These are phyloP conservation scores for Idris sp. DNA, from an alignment of 1,140 invertebrate species.

Conservation along the genomic window DNA sequence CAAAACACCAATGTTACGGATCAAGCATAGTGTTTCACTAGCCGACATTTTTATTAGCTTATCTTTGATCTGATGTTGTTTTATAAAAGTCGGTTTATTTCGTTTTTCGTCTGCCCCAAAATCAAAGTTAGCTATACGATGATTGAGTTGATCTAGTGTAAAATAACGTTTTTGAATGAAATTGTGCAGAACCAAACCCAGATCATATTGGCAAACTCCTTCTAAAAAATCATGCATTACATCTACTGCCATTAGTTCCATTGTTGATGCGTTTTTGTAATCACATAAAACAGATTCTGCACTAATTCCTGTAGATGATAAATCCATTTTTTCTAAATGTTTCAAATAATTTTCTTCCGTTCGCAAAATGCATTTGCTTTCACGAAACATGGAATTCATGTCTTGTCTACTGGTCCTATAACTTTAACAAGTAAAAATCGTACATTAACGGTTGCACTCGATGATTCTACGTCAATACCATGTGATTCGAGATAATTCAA, in stretches of 20 bases:
- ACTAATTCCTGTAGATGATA: conserved; percentile 8
- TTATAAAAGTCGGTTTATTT: not conserved
- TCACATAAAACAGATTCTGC: conserved; percentile 3
- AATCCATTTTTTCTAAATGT: conserved; percentile 10
- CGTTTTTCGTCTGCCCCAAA: not conserved
- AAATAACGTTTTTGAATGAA: not conserved
- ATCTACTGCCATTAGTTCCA: too few species aligned
- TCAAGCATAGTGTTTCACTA: not conserved
- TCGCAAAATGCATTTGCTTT: conserved; percentile 15
- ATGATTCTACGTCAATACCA: conserved; percentile 2
- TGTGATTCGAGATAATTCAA: conserved; percentile 6
- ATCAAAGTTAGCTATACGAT: not conserved
- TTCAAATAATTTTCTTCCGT: conserved; percentile 19
- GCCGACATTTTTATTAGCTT: not conserved
- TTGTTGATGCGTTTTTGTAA: conserved; percentile 12
- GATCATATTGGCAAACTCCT: not conserved
- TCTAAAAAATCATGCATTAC: conserved; percentile 1
- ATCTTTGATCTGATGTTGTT: conserved; percentile 1
- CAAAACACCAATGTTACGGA: not conserved
- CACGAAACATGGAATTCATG: conserved; percentile 1
- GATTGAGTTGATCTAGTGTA: not conserved
- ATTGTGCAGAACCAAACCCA: not conserved
- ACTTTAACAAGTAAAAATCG: conserved; percentile 1
- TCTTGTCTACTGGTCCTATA: not conserved
- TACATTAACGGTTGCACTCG: not conserved